Evolutionary conservation across 2,888 invertebrate species (phyloP).

Genomic region (Colostygia pectinataria): DNA sequence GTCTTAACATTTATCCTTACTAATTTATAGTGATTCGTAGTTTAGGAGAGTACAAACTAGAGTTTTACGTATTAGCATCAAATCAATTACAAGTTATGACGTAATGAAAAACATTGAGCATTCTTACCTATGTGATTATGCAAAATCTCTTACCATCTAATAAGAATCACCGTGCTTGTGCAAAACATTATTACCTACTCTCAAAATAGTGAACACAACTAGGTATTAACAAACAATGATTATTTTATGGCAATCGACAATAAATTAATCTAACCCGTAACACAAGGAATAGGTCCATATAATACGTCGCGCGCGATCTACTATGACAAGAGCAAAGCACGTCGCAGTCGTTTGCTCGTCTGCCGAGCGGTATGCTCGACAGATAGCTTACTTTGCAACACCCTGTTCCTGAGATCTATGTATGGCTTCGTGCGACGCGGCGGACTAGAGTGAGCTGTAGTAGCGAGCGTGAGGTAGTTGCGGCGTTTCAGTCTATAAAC

Average conservation of each 20-base stretch:
- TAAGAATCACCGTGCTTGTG: constrained; percentile 73
- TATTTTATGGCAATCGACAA: constrained; percentile 73
- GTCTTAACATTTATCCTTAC: constrained; percentile 36
- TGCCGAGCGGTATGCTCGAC: constrained; percentile 8
- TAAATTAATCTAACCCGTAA: constrained; percentile 67
- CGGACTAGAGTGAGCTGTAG: constrained; percentile 78
- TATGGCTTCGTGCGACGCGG: constrained; percentile 62
- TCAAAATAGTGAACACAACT: constrained; percentile 65
- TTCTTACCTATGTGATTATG: constrained; percentile 65
- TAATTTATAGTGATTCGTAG: constrained; percentile 16
- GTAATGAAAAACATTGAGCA: constrained; percentile 72
- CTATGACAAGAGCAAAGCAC: constrained; percentile 59
- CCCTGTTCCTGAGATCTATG: constrained; percentile 27
- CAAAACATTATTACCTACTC: constrained; percentile 56
- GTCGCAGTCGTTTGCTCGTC: constrained; percentile 44
- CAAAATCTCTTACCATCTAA: constrained; percentile 52
- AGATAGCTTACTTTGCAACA: constrained; percentile 10
- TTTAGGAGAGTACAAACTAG: constrained; percentile 40
- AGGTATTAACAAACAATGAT: constrained; percentile 66
- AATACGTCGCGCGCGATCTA: constrained; percentile 69
- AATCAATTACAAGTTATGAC: constrained; percentile 54
- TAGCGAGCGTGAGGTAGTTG: constrained; percentile 80
- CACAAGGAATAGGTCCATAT: constrained; percentile 56
- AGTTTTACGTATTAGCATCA: constrained; percentile 53
- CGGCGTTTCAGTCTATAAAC: constrained; percentile 85